Conservation (phyloP, 2,113 vertebrate species). For the Columbina picui region DNA sequence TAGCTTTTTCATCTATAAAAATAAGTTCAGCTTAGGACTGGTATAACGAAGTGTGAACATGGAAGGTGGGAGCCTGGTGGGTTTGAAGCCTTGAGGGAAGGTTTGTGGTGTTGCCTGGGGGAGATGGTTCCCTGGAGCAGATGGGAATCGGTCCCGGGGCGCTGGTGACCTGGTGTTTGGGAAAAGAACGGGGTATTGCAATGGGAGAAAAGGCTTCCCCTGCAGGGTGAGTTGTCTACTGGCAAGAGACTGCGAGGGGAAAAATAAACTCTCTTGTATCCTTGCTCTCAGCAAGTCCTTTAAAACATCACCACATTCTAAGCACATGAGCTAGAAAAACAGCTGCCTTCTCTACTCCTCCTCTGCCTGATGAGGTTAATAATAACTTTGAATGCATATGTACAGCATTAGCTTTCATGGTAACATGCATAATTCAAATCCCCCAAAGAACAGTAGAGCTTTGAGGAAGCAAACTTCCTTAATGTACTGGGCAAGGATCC, state of each 20-base stretch:
- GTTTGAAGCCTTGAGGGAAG: not conserved
- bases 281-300: slow-evolving; percentile 49
- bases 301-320: slow-evolving; percentile 30
- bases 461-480: slow-evolving; percentile 79
- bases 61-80: not conserved
- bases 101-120: not conserved
- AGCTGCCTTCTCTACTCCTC: slow-evolving; percentile 69
- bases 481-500: slow-evolving; percentile 74
- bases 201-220: not conserved
- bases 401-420: slow-evolving; percentile 77
- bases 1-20: not conserved
- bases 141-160: not conserved
- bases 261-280: not conserved
- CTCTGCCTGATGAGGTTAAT: slow-evolving; percentile 78
- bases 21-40: not conserved
- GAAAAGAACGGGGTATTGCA: not conserved
- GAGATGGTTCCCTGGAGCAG: not conserved
- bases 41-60: not conserved
- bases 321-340: slow-evolving; percentile 54
- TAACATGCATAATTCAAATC: slow-evolving; percentile 78
- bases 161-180: not conserved
- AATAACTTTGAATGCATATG: slow-evolving; percentile 79
- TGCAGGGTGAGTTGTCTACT: not conserved
- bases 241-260: not conserved
- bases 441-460: slow-evolving; percentile 75